Base-by-base conservation (phyloP, 1,140 invertebrate genomes). In the Goniozus legneri region DNA sequence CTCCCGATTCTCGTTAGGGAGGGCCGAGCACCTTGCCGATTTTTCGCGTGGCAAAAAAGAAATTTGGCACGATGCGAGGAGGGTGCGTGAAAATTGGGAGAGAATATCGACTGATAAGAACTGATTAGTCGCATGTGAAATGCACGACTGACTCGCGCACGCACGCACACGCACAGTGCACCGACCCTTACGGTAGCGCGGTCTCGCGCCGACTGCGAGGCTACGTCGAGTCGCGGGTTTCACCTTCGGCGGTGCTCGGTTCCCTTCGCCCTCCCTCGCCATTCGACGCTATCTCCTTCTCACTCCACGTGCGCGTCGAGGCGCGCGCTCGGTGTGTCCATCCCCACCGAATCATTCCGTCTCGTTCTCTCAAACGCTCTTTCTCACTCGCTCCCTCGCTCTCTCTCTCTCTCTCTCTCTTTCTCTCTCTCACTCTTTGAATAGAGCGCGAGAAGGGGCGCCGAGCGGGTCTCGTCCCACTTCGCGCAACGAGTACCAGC, bases 201-300 rank as follows among this genome's bases (percentile, higher is more conserved):
- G 67, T 71, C 67, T 68, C 71, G 71, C 73, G 73, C 73, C 63
- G 69, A 75, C 73, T 75, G 73, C 59, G 60, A 65, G 56, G 50
- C 54, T 47, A 42, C 53, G 51, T 47, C 58, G 60, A 58, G 68
- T 64, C 52, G 56, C 54, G 60, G 62, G 67, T 70, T 69, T 73
- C 65, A 67, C 68, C 66, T 70, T 70, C 68, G 60, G 53, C 45
- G 56, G 60, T 44, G 54, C 40, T 55, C 52, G 43, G 42, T 40
- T 54, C 47, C 56, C 60, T 50, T 54, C 59, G 37, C 41, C 44
- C 52, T 47, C 50, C 43, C 50, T 47, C 40, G 10, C 15, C 16
- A 10, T 12, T 15, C 16, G 8, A 14, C 34, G 13, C 34, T 36
- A 10, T 36, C 34, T 36, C 34, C 8, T 8, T 36, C 34, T 15